Evolutionary conservation across 2,797 vertebrate species (phyloP), one percentile per base, ranked within the genome.

Genomic region (Glossophaga mutica): DNA sequence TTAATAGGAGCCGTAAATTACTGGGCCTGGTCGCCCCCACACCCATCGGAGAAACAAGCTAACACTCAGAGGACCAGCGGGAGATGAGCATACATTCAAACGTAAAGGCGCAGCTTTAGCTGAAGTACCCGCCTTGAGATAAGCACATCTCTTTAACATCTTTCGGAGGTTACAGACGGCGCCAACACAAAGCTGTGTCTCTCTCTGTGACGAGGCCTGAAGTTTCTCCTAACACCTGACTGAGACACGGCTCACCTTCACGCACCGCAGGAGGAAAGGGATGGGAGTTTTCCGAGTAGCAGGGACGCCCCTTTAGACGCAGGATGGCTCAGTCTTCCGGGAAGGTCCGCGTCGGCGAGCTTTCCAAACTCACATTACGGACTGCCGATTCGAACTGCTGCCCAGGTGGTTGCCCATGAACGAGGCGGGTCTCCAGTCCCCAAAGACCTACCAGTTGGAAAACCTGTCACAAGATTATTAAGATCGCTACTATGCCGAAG

Each of bases 1-100:
- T 98, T 98, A 98, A 97, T 92, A 98, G 96, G 97, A 98, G 94
- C 89, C 96, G 97, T 98, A 98, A 98, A 98, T 98, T 97, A 97
- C 65, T 9, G 57, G 90, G 9, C 55, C 37, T 76, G 94, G 96
- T 94, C 97, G 94, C 65, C 87, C 87, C 65, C 5, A 16, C 14
- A 55, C 57, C 93, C 94, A 87, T 42, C 68, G 95, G 86, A 93
- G 70, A 97, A 97, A 92, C 7, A 0, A 97, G 78, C 50, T 67
- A 16, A 95, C 62, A 91, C 26, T 79, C 48, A 39, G 0, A 96
- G 70, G 70, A 83, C 81, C 59, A 96, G 95, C 96, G 91, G 79
- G 90, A 88, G 77, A 82, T 7, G 71, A 15, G 79, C 29, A 16
- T 26, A 79, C 18, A 2, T 22, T 73, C 57, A 91, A 96, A 70